Conservation (phyloP, 2,113 vertebrate genomes). For the Saimiri boliviensis region DNA sequence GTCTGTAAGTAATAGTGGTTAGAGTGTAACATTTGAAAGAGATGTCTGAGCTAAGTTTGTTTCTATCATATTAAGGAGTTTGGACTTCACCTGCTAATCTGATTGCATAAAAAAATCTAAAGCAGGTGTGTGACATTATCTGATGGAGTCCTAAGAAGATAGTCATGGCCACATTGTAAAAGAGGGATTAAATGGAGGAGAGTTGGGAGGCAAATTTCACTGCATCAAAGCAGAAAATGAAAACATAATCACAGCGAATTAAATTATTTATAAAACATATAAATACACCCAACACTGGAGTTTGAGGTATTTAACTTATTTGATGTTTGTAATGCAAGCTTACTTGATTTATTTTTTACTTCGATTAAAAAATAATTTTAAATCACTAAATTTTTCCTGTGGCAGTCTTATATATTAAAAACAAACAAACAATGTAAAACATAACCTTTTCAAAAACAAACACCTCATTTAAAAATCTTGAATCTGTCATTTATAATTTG, state of each 20-base stretch:
- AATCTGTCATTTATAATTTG: neutral
- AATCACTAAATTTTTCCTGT: neutral
- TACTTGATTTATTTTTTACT: neutral
- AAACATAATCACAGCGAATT: too few species aligned
- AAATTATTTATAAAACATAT: neutral
- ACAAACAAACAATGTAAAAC: neutral
- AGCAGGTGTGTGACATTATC: neutral
- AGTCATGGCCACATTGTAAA: neutral
- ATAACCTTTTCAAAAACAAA: neutral
- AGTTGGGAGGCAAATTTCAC: neutral
- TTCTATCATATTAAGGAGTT: neutral
- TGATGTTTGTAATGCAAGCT: neutral
- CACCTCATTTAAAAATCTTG: neutral
- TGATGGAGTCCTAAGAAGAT: neutral
- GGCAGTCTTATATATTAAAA: neutral
- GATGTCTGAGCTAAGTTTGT: rapidly evolving
- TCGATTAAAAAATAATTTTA: neutral
- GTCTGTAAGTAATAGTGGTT: neutral
- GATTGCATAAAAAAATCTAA: too few species aligned
- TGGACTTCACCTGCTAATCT: neutral
- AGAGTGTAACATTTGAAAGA: neutral
- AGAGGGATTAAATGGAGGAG: neutral
- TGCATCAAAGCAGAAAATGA: neutral
- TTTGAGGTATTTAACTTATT: neutral
- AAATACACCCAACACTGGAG: neutral